Evolutionary conservation across 37 sponge, comb jelly and placozoan genomes (phyloP).

Genomic region (Axinella damicornis): DNA sequence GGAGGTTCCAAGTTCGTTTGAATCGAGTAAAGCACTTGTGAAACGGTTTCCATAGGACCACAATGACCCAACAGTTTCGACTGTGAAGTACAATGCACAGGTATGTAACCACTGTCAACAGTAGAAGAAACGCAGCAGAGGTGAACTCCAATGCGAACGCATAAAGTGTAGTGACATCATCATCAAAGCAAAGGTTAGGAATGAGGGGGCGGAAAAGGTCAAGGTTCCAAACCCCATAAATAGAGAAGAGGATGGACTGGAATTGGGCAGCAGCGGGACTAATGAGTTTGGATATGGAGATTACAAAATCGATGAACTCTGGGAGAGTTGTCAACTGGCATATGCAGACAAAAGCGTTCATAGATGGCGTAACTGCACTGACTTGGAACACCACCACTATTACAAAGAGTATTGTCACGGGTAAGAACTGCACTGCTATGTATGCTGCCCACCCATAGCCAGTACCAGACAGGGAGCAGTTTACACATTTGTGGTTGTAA

Average conservation of each 20-base stretch:
- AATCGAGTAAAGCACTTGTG: neutral
- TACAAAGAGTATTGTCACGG: neutral
- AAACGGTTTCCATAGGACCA: neutral
- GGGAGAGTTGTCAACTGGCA: neutral
- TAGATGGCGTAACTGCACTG: neutral
- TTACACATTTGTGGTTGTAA: too few relatives aligned
- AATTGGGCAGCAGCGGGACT: too few relatives aligned
- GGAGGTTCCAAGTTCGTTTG: neutral
- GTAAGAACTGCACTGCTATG: neutral
- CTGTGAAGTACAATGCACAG: neutral
- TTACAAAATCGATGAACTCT: too few relatives aligned
- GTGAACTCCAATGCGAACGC: neutral
- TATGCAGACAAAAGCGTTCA: neutral
- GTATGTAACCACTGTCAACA: neutral
- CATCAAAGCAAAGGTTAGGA: neutral
- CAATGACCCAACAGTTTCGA: neutral
- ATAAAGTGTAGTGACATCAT: neutral
- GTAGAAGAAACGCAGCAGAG: neutral
- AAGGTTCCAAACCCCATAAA: conserved; percentile 3
- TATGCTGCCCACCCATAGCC: too few relatives aligned
- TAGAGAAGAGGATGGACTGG: neutral
- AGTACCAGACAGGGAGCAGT: too few relatives aligned
- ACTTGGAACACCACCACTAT: conserved; percentile 5
- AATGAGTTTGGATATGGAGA: too few relatives aligned
- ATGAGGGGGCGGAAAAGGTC: neutral